Evolutionary conservation across 2,888 invertebrate species (phyloP), one percentile per base, ranked within the genome.

Genomic region (Latrodectus elegans): DNA sequence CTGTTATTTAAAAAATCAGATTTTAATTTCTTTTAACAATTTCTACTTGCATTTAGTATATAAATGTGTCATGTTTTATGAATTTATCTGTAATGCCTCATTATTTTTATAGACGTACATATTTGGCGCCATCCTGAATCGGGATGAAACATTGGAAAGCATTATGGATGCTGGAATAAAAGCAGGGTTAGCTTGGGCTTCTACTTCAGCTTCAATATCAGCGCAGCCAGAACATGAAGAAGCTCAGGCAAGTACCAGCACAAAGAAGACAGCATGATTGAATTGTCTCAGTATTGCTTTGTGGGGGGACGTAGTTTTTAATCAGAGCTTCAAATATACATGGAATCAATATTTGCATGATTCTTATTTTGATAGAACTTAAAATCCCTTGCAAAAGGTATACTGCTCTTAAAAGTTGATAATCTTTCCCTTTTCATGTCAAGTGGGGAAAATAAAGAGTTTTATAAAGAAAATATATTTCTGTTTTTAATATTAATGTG

Each of bases 41-140:
- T 38, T 38, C 38, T 38, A 38, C 4, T 6, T 38, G 38, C 4
- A 4, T 38, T 38, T 38, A 38, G 38, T 6, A 38, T 6, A 6
- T 38, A 38, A 38, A 38, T 38, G 38, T 38, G 38, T 38, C 6
- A 6, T 38, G 38, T 38, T 38, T 38, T 38, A 38, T 38, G 38
- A 38, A 38, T 38, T 38, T 38, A 38, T 38, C 6, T 38, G 38
- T 38, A 38, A 38, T 38, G 38, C 38, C 6, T 38, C 38, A 38
- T 38, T 38, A 6, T 15, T 11, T 22, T 89, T 90, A 70, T 90
- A 92, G 92, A 91, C 92, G 8, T 91, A 91, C 89, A 90, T 91
- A 78, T 92, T 92, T 90, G 92, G 92, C 71, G 92, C 91, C 55
- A 91, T 92, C 77, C 89, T 92, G 86, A 92, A 91, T 90, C 90